Conservation (phyloP, 2,113 vertebrate species). For the Xenopus tropicalis region UCB_Xtro_10.0 CM004452.2:1787501-1788000, state of each 20-base stretch:
- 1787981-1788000: not conserved
- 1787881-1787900: constrained; percentile 17
- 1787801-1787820: constrained; percentile 89
- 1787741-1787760: constrained; percentile 6
- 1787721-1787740: too few relatives aligned
- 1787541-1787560: too few relatives aligned
- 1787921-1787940: constrained; percentile 24
- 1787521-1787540: too few relatives aligned
- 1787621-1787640: too few relatives aligned
- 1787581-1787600: too few relatives aligned
- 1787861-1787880: not conserved
- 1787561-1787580: too few relatives aligned
- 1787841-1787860: not conserved
- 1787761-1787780: constrained; percentile 86
- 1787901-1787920: not conserved
- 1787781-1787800: constrained; percentile 84
- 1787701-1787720: too few relatives aligned
- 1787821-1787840: constrained; percentile 69
- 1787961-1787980: constrained; percentile 17
- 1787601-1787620: too few relatives aligned
- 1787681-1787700: too few relatives aligned
- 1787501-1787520: too few relatives aligned
- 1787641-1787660: too few relatives aligned
- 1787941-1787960: not conserved
- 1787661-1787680: too few relatives aligned